A percentile compares a stretch with the other conserved stretches of the same genome.
Evolutionary conservation across 2,113 vertebrate genomes (phyloP).

Genomic region (Pomatorhinus ruficollis): DNA sequence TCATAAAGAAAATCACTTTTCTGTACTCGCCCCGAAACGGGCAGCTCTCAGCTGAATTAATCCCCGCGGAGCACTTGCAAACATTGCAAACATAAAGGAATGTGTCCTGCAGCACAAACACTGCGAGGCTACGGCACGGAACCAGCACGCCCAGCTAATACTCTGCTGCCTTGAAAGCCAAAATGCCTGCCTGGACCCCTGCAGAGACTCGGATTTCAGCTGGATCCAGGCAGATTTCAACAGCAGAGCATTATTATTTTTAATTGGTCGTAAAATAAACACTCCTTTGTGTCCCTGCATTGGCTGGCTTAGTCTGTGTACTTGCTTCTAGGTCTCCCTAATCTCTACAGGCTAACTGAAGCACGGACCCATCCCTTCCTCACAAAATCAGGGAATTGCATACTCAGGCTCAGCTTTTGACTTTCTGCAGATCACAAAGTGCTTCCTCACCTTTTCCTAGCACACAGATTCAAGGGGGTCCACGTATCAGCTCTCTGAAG

Average conservation of each 20-base stretch:
- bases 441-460: not conserved
- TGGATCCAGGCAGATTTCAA: conserved; percentile 28
- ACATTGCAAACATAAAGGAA: not conserved
- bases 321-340: not conserved
- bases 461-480: not conserved
- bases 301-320: not conserved
- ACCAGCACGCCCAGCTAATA: not conserved
- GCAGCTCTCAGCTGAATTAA: conserved; percentile 18
- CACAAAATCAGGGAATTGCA: not conserved
- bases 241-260: conserved; percentile 38
- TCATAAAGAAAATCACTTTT: conserved; percentile 22
- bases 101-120: conserved; percentile 31
- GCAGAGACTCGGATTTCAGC: conserved; percentile 24
- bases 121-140: not conserved
- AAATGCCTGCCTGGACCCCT: conserved; percentile 9
- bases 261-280: conserved; percentile 45
- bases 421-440: not conserved
- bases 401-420: not conserved
- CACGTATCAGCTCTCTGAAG: not conserved
- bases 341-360: not conserved
- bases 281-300: conserved; percentile 3
- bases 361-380: not conserved
- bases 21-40: not conserved
- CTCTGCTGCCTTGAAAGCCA: not conserved
- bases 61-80: not conserved